Evolutionary conservation across 2,113 vertebrate species (phyloP).

Genomic region (Globicephala melas): DNA sequence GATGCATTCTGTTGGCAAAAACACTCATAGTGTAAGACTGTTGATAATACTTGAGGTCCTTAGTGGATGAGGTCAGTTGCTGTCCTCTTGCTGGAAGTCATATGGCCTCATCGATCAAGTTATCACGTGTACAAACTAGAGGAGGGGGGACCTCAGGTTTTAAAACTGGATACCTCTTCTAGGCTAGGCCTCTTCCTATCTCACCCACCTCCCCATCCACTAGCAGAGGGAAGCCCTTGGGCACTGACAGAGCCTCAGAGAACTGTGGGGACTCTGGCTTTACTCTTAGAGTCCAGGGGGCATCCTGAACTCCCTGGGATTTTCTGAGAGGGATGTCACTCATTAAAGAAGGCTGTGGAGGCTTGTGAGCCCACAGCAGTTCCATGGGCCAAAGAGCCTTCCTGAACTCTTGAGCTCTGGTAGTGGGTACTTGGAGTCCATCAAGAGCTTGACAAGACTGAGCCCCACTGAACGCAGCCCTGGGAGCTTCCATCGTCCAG

Average conservation of each 20-base stretch:
- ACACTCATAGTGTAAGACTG: rapidly evolving
- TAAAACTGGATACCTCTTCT: background rate
- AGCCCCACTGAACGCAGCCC: background rate
- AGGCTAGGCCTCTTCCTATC: background rate
- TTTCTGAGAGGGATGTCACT: background rate
- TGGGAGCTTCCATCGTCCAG: background rate
- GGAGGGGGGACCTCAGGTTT: background rate
- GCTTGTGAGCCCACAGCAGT: background rate
- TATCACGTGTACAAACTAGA: background rate
- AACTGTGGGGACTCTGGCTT: background rate
- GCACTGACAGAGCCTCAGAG: background rate
- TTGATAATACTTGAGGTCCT: background rate
- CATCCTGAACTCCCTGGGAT: background rate
- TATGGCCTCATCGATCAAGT: background rate
- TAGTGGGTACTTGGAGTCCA: background rate
- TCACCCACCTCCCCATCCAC: rapidly evolving
- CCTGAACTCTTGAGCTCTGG: background rate
- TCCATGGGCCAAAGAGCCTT: background rate
- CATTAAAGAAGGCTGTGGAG: background rate
- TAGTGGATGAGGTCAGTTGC: rapidly evolving
- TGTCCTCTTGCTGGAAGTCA: background rate
- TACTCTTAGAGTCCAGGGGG: no score
- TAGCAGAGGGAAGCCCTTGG: background rate
- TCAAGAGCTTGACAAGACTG: background rate
- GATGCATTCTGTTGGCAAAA: background rate